Conservation (phyloP, 2,113 vertebrate species). For the Piaya cayana region DNA sequence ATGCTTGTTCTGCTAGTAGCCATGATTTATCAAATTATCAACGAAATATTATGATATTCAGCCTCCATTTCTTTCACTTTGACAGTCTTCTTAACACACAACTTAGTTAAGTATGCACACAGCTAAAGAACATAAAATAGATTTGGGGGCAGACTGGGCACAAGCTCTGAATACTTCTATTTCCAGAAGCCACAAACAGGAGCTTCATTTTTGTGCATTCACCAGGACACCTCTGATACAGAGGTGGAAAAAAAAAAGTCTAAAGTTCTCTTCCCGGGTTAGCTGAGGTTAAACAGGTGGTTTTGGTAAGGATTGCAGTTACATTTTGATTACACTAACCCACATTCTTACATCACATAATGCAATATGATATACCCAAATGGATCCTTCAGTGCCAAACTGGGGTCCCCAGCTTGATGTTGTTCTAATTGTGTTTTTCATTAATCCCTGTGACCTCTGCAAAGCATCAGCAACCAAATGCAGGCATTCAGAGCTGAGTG, state of each 20-base stretch:
- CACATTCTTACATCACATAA: slow-evolving; percentile 68
- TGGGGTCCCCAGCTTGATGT: slow-evolving; percentile 44
- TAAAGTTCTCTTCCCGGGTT: slow-evolving; percentile 16
- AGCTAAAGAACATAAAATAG: not conserved
- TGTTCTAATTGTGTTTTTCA: slow-evolving; percentile 68
- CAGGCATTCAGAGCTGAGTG: not conserved
- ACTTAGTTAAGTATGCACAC: not conserved
- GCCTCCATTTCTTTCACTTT: not conserved
- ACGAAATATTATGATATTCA: slow-evolving; percentile 6
- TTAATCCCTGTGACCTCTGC: slow-evolving; percentile 59
- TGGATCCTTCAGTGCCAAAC: slow-evolving; percentile 21
- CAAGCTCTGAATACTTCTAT: not conserved
- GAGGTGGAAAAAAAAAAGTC: not conserved
- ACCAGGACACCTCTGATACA: rapidly evolving
- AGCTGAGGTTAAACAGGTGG: slow-evolving; percentile 70
- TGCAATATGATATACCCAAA: slow-evolving; percentile 64
- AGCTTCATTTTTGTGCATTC: not conserved
- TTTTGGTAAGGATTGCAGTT: slow-evolving; percentile 72
- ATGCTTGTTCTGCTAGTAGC: not conserved
- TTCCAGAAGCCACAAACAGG: not conserved
- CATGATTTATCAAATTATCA: not conserved
- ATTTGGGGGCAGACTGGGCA: not conserved
- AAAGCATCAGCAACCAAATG: slow-evolving; percentile 32
- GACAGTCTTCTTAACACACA: not conserved
- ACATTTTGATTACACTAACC: slow-evolving; percentile 72